Conservation (phyloP, 1,140 invertebrate genomes). For the Lordiphosa clarofinis region DNA sequence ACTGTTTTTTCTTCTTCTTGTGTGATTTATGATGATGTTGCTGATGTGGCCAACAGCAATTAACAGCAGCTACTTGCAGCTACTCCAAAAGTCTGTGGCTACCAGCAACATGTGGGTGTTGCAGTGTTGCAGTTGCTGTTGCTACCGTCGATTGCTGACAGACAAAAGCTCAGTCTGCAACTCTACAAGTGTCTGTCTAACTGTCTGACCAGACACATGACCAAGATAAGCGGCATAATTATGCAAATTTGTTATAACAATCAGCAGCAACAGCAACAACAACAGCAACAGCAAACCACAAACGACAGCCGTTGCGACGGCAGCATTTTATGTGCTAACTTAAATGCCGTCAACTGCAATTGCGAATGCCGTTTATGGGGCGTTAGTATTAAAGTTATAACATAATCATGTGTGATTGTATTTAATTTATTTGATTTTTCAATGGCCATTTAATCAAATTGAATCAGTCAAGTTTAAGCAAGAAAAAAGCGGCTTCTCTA, state of each 20-base stretch:
- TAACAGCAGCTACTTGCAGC: background rate
- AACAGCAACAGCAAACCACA: slow-evolving; percentile 4
- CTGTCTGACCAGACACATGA: slow-evolving; percentile 53
- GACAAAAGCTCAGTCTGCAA: slow-evolving; percentile 24
- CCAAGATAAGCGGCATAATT: slow-evolving; percentile 77
- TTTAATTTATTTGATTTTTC: slow-evolving; percentile 17
- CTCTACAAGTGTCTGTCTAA: slow-evolving; percentile 17
- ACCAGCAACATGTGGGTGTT: slow-evolving; percentile 45
- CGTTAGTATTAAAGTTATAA: slow-evolving; percentile 64
- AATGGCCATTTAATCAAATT: slow-evolving; percentile 17
- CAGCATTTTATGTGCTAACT: slow-evolving; percentile 54
- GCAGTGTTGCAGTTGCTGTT: slow-evolving; percentile 17
- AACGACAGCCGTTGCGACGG: slow-evolving; percentile 16
- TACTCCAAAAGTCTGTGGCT: background rate
- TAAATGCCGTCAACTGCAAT: slow-evolving; percentile 62
- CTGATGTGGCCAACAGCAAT: slow-evolving; percentile 6
- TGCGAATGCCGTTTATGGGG: slow-evolving; percentile 62
- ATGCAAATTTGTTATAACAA: slow-evolving; percentile 75
- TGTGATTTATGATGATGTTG: slow-evolving; percentile 60
- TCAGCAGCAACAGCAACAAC: slow-evolving; percentile 37
- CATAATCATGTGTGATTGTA: slow-evolving; percentile 47
- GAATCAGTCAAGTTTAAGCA: slow-evolving; percentile 5
- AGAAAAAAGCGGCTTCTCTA: too few relatives aligned
- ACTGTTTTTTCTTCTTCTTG: slow-evolving; percentile 56
- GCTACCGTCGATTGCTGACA: slow-evolving; percentile 26